Evolutionary conservation across 1,140 invertebrate species (phyloP), one percentile per base, ranked within the genome.

Genomic region (Cotesia typhae): DNA sequence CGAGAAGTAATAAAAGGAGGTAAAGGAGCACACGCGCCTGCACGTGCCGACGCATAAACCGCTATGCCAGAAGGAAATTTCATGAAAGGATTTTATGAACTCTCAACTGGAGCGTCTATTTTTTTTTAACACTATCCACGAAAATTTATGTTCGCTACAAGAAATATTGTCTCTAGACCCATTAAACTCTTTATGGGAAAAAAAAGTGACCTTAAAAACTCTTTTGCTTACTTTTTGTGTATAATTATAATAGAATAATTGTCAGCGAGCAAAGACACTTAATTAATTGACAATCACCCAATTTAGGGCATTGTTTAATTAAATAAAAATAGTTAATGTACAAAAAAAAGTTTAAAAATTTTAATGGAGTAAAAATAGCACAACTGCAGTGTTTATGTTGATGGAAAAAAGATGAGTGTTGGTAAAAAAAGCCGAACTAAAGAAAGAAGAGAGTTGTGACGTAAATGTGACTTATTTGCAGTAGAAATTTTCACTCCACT

Each of bases 341-440:
- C 41, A 47, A 47, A 47, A 47, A 47, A 0, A 47, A 47, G 2
- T 47, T 28, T 28, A 28, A 28, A 47, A 47, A 47, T 47, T 47
- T 6, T 10, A 47, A 47, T 47, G 41, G 6, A 47, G 10, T 47
- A 47, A 47, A 47, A 47, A 10, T 47, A 47, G 41, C 38, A 20
- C n/a, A 63, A 14, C 17, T 59, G 37, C 52, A 51, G 36, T 57
- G n/a, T 38, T 59, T 36, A 60, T 75, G 70, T 79, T 74, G 75
- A 72, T 65, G 64, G 52, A 64, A 47, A 52, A 59, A 20, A 72
- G 10, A 47, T 47, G 6, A 47, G 5, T 55, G 47, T 51, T 9
- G 47, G 47, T 51, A 51, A 51, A 51, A 51, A n/a, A 51, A 51
- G 12, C 47, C 12, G 7, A 51, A 1, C 47, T 1, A 17, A 55